Conservation (phyloP, 1,140 invertebrate genomes). For the Trinorchestia longiramus region DNA sequence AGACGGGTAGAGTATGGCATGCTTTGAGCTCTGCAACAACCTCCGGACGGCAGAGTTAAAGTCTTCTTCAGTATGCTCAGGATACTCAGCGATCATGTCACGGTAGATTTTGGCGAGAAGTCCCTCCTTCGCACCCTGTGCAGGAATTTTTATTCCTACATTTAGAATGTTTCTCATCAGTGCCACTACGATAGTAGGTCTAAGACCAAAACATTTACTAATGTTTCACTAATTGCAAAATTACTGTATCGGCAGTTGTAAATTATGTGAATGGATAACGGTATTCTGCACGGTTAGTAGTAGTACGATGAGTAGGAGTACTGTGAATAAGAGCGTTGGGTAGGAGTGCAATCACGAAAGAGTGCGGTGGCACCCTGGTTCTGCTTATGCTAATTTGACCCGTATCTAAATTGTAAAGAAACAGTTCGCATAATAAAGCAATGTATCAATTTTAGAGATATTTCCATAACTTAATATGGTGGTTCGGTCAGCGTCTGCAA, state of each 20-base stretch:
- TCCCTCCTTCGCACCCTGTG: not conserved
- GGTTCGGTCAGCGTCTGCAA: too few species aligned
- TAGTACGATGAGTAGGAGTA: not conserved
- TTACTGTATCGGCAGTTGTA: not conserved
- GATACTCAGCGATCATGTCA: not conserved
- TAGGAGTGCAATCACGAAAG: too few species aligned
- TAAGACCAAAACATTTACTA: not conserved
- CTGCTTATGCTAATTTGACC: too few species aligned
- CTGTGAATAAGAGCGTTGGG: too few species aligned
- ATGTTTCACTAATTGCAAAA: not conserved
- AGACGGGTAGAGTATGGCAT: not conserved
- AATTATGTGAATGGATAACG: not conserved
- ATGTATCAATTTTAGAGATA: not conserved
- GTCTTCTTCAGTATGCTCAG: not conserved
- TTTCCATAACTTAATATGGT: not conserved
- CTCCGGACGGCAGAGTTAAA: not conserved
- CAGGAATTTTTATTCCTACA: not conserved
- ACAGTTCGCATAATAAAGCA: too few species aligned
- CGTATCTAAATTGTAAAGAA: too few species aligned
- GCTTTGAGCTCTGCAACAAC: not conserved
- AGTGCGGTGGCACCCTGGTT: too few species aligned
- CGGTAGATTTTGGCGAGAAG: not conserved
- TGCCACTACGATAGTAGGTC: not conserved
- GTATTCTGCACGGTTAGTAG: not conserved
- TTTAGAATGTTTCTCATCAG: not conserved